A percentile compares a stretch with the other conserved stretches of the same genome.
phyloP scores from a whole-genome alignment of 2,888 invertebrate species.

The Cantharis lateralis region DNA sequence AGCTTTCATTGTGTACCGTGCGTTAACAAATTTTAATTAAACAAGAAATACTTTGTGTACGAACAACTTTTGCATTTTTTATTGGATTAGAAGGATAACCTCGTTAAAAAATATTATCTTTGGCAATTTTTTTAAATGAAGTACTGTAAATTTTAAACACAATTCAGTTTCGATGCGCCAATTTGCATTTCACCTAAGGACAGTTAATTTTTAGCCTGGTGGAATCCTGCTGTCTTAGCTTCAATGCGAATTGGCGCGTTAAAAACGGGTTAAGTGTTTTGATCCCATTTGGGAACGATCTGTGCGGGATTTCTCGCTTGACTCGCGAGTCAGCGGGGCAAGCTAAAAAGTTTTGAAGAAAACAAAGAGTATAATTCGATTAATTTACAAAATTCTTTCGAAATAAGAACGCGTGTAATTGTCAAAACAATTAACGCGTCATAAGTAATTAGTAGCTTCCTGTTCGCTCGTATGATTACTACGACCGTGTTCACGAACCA shows the following conservation, averaged over 20 bases:
- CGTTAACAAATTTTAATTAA: not conserved
- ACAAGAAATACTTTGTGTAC: not conserved
- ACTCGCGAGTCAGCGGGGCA: not conserved
- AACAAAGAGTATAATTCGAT: constrained; percentile 9
- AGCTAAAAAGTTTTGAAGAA: not conserved
- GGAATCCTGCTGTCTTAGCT: not conserved
- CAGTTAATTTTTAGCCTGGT: not conserved
- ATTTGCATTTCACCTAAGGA: not conserved
- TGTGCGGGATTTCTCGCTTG: not conserved
- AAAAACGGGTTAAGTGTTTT: not conserved
- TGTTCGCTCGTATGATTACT: constrained; percentile 18
- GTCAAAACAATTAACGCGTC: constrained; percentile 23
- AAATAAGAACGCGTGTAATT: constrained; percentile 22
- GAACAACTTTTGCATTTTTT: not conserved
- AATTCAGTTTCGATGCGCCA: not conserved
- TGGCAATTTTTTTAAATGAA: not conserved
- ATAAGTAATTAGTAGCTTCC: constrained; percentile 25
- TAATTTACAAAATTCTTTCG: constrained; percentile 11
- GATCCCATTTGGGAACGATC: not conserved
- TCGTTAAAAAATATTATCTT: not conserved
- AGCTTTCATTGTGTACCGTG: not conserved
- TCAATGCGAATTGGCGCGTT: not conserved
- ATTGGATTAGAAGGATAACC: not conserved
- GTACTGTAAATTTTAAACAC: not conserved
- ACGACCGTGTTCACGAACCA: constrained; percentile 20